Evolutionary conservation across 2,797 vertebrate species (phyloP).

Genomic region (Poecilia picta): DNA sequence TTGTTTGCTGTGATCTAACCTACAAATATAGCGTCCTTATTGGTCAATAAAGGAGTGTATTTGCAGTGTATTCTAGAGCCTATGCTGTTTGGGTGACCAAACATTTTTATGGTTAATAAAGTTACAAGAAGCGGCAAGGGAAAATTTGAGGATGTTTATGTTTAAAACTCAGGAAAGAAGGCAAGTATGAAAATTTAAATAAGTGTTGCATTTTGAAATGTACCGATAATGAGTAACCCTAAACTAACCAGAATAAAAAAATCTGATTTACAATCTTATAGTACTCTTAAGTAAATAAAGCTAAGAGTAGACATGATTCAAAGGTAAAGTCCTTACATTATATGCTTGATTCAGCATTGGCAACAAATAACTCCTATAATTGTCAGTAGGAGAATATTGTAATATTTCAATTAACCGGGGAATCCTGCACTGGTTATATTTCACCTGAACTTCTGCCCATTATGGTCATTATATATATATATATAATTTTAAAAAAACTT

Average conservation of each 20-base stretch:
- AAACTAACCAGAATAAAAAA: neutral
- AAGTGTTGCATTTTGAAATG: neutral
- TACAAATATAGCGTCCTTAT: neutral
- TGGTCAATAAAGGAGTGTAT: neutral
- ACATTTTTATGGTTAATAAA: neutral
- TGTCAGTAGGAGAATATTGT: neutral
- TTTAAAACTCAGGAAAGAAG: neutral
- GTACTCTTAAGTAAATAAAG: neutral
- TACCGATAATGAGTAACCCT: neutral
- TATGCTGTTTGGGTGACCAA: neutral
- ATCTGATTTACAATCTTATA: neutral
- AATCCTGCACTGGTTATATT: neutral
- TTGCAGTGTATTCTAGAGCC: neutral
- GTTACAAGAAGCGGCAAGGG: neutral
- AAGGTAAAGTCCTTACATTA: neutral
- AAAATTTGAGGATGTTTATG: neutral
- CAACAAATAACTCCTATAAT: neutral
- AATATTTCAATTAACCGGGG: neutral
- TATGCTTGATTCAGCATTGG: neutral
- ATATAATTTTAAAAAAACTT: neutral
- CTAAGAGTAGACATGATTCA: neutral
- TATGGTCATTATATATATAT: neutral
- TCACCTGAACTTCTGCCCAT: neutral
- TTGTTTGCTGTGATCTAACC: neutral
- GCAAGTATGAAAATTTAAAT: neutral